Base-by-base conservation (phyloP, 2,113 vertebrate species). In the Thomomys bottae region DNA sequence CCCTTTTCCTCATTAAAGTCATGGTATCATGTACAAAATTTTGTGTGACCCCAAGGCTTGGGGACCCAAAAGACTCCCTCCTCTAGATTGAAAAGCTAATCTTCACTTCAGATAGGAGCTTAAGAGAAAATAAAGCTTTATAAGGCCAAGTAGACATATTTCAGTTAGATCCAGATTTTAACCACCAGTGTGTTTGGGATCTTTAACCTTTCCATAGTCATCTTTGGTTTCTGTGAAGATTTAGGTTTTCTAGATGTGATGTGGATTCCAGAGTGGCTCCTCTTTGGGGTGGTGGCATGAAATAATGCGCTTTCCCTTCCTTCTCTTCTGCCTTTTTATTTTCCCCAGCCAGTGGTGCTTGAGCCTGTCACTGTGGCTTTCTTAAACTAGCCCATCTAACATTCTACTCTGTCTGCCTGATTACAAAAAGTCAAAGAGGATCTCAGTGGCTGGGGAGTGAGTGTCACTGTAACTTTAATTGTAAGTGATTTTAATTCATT, bases 281-380 rank as follows among this genome's bases (percentile, higher is more conserved):
- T 87, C 94, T 96, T 0, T 0, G 21, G 89, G 88, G 94, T 95
- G 76, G 68, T 95, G 82, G 89, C 72, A 2, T 23, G 61, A 24
- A 83, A 36, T 96, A 90, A 97, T 94, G 70, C 21, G 73, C 96
- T 96, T 96, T 95, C 87, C 96, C 82, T 95, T 97, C 95, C 95
- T 97, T 97, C 96, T 97, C 93, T 96, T 96, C 95, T 97, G 97
- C 97, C 97, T 97, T 95, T 97, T 98, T 95, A 98, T 97, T 98
- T 98, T 98, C 97, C 97, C 96, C 97, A 98, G 98, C 98, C 97
- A 97, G 97, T 98, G 97, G 98, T 98, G 97, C 96, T 98, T 98
- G 94, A 98, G 87, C 97, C 93, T 95, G 92, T 98, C 96, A 96
- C 97, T 92, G 96, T 98, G 96, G 95, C 97, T 98, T 98, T 98